phyloP scores from a whole-genome alignment of 2,113 vertebrate genomes.

The Peucedramus taeniatus region DNA sequence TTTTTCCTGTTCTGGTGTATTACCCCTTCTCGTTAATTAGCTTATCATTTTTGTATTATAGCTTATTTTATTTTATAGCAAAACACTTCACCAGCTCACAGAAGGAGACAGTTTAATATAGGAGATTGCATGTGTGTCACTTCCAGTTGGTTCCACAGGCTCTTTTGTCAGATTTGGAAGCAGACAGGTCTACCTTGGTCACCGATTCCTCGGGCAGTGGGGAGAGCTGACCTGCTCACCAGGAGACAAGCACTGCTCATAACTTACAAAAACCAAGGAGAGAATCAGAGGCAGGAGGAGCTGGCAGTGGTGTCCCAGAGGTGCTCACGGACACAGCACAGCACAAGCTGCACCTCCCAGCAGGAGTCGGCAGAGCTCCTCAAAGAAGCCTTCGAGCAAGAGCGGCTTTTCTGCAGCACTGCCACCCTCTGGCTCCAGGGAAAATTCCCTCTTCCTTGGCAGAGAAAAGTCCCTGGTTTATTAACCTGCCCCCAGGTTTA shows the following conservation, averaged over 20 bases:
- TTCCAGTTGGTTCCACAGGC: not conserved
- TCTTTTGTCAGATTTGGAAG: not conserved
- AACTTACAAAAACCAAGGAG: not conserved
- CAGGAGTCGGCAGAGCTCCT: not conserved
- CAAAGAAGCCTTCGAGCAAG: not conserved
- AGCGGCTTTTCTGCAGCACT: not conserved
- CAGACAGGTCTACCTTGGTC: not conserved
- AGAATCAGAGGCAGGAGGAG: not conserved
- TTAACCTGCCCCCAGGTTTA: not conserved
- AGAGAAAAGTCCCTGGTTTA: accelerated
- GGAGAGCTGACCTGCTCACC: not conserved
- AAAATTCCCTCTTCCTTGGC: not conserved
- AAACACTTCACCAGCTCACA: not conserved
- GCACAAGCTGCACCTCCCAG: not conserved
- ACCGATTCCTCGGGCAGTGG: not conserved
- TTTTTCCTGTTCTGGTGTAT: not conserved
- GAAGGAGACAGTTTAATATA: not conserved
- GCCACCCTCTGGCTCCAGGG: slow-evolving; percentile 5
- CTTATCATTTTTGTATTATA: not conserved
- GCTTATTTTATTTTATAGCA: not conserved
- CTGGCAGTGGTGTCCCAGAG: accelerated
- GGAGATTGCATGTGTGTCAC: not conserved
- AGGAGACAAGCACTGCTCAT: not conserved
- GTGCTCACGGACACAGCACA: not conserved
- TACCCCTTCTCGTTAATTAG: not conserved